Evolutionary conservation across 92 coral and sea anemone species (phyloP), one percentile per base, ranked within the genome.

Genomic region (Metridium senile): DNA sequence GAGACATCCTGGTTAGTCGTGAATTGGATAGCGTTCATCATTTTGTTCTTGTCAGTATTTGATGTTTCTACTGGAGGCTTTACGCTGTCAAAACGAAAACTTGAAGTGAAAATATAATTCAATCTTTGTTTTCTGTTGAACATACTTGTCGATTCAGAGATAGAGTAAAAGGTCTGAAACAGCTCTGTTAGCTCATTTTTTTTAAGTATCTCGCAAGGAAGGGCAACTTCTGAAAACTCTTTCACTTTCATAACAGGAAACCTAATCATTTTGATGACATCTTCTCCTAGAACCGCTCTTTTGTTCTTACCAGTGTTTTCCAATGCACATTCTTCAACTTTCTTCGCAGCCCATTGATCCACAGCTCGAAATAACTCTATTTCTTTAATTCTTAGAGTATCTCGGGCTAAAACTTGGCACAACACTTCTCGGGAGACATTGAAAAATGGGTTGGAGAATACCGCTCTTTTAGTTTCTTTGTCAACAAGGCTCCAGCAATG

Each of bases 311-410:
- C 71, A 27, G 26, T 45, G 11, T 1, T 13, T 30, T 62, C 29
- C 13, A 18, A 54, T 1, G 25, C 34, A 25, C 43, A 21, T 30
- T 70, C 39, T 29, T 66, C 30, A 13, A 69, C 34, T 10, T 59
- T 35, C 11, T 70, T 59, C 0, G 65, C 32, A 58, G 78, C 77
- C 84, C 84, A 79, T 19, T 52, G 33, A 70, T 79, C 61, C 11
- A 58, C 84, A 58, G 78, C 84, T 26, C 58, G 17, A 21, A 79
- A 79, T 9, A 79, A 28, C 0, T 79, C 62, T 1, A 79, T 23
- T 27, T 79, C 84, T 4, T 53, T 39, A 3, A 47, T 79, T 30
- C 39, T 26, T 3, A 79, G 66, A 18, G 46, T 2, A 7, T 79
- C 84, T 63, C 84, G 57, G 0, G n/a, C 52, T 0, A 79, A 76